Evolutionary conservation across 2,113 vertebrate species (phyloP), one percentile per base, ranked within the genome.

Genomic region (Misgurnus mizolepis): DNA sequence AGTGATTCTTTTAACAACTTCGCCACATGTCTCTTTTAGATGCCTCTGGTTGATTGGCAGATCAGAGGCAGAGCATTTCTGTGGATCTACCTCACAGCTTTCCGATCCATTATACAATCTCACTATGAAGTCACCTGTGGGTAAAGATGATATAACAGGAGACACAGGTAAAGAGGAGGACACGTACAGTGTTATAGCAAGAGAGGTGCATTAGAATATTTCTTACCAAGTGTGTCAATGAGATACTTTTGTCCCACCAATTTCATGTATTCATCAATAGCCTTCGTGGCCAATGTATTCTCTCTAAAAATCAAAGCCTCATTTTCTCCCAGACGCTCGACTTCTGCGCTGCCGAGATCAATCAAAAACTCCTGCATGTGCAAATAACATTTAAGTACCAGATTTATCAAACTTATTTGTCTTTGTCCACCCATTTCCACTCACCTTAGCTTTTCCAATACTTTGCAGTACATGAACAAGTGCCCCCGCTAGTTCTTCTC

Each of bases 261-360:
- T 83, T 98, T 99, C 97, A 99, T 99, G 78, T 97, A 99, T 83
- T 99, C 96, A 3, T 99, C 97, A 0, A 99, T 97, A 80, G 97
- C 97, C 85, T 99, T 98, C 67, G 96, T 98, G 82, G 96, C 95
- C 85, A 99, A 82, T 0, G 96, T 98, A 89, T 99, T 98, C 90
- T 98, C 96, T 6, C 96, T 94, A 90, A 99, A 99, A 78, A 99
- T 95, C 85, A 98, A 85, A 0, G 95, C 95, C 82, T 98, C 96
- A 0, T 90, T 95, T 55, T 95, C 95, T 1, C 95, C 95, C 1
- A 94, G 93, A 27, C 96, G 96, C 1, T 95, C 91, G 40, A 98
- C 91, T 86, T 99, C 96, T 0, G 92, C 91, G 2, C 90, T 87
- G 0, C 96, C 96, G 22, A 98, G 90, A 83, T 95, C 94, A 2